Conservation (phyloP, 2,113 vertebrate species). For the Nothoprocta perdicaria region DNA sequence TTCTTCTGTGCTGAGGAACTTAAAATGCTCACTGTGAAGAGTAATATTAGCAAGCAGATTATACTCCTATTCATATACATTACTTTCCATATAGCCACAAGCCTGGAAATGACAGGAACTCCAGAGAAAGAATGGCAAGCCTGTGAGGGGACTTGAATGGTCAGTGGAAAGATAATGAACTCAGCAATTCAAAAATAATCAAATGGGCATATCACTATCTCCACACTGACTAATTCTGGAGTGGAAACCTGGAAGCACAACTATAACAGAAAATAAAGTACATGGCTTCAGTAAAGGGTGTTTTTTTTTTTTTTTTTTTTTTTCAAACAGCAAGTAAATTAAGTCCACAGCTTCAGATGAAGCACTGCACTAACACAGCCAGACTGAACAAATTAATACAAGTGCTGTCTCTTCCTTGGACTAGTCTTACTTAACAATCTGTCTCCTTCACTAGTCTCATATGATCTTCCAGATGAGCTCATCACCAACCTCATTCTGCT, state of each 20-base stretch:
- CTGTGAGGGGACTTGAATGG: neutral
- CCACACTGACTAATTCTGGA: neutral
- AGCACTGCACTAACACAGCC: neutral
- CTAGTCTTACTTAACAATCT: neutral
- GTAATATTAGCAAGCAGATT: neutral
- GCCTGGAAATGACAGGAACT: neutral
- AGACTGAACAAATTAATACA: neutral
- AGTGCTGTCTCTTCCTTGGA: neutral
- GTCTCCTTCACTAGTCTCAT: neutral
- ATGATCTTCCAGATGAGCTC: neutral
- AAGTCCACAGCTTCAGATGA: neutral
- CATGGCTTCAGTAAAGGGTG: neutral
- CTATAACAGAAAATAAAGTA: neutral
- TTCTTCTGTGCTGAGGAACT: neutral
- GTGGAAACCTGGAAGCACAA: neutral
- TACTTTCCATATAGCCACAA: neutral
- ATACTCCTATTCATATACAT: neutral
- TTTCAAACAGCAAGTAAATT: neutral
- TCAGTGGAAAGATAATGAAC: neutral
- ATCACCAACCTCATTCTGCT: neutral
- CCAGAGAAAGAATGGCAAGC: neutral
- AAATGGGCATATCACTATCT: neutral
- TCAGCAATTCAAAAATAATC: neutral
- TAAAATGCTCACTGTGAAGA: neutral
- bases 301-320: neutral